These are phyloP conservation scores for Theretra japonica DNA, from an alignment of 2,888 invertebrate genomes.

Conservation along the genomic window DNA sequence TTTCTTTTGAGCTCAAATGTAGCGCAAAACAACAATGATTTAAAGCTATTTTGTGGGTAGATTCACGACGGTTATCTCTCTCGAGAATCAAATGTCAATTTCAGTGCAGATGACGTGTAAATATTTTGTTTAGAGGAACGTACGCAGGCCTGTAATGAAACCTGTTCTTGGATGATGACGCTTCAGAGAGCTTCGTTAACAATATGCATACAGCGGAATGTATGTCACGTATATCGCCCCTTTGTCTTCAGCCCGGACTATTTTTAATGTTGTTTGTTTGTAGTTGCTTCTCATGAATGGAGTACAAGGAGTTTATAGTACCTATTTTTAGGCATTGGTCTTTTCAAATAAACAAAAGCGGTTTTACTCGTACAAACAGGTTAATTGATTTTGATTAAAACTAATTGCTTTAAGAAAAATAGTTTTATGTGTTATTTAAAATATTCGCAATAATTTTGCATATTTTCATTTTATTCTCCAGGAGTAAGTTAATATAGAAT, in stretches of 20 bases:
- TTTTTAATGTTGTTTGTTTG: conserved; percentile 18
- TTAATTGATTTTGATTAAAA: no score
- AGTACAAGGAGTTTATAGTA: neutral
- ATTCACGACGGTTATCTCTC: neutral
- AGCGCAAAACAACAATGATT: no score
- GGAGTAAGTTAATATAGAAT: no score
- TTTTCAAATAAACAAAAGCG: no score
- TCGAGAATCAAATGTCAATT: conserved; percentile 4
- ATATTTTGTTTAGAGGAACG: conserved; percentile 10
- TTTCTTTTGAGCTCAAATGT: no score
- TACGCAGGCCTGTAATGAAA: conserved; percentile 14
- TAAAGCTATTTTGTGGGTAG: neutral
- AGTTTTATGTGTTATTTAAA: no score
- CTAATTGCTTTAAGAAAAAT: no score
- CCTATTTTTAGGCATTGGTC: neutral
- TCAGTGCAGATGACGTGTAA: conserved; percentile 11
- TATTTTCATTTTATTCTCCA: no score
- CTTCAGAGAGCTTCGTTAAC: conserved; percentile 22
- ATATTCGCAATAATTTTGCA: no score
- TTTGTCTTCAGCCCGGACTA: conserved; percentile 9
- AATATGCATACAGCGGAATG: conserved; percentile 23
- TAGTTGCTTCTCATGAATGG: neutral
- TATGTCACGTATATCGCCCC: conserved; percentile 21
- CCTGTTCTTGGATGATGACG: conserved; percentile 11
- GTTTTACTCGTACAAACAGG: no score